Evolutionary conservation across 2,113 vertebrate genomes (phyloP).

Genomic region (Gopherus evgoodei): DNA sequence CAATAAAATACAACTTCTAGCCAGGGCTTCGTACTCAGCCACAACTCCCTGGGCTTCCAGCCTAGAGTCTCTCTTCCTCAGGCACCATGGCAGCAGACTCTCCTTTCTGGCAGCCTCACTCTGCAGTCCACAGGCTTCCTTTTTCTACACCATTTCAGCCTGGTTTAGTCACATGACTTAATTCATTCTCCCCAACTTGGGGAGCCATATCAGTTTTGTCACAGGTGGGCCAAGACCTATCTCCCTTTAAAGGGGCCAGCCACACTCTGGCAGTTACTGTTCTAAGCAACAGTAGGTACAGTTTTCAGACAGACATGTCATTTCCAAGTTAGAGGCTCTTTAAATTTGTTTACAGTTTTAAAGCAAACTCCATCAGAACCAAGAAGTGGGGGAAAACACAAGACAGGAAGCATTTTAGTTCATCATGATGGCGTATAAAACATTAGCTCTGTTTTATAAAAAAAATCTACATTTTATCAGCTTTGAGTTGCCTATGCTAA

Average conservation of each 20-base stretch:
- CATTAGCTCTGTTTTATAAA: neutral
- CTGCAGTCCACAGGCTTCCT: neutral
- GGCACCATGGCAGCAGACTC: neutral
- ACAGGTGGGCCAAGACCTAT: neutral
- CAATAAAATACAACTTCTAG: neutral
- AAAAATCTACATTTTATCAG: neutral
- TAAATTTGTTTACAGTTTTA: neutral
- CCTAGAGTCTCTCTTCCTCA: neutral
- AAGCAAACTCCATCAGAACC: neutral
- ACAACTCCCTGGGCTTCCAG: neutral
- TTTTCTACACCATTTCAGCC: neutral
- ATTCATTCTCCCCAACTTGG: neutral
- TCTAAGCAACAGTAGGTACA: neutral
- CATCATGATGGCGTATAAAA: neutral
- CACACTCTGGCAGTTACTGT: neutral
- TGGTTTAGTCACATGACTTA: neutral
- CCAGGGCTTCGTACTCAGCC: neutral
- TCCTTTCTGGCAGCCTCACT: neutral
- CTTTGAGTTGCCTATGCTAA: neutral
- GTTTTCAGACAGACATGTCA: neutral
- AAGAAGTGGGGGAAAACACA: neutral
- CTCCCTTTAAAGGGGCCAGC: neutral
- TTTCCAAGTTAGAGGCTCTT: neutral
- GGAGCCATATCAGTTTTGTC: neutral
- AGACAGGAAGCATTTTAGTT: neutral